Evolutionary conservation across 2,797 vertebrate genomes (phyloP).

Genomic region (Amblyraja radiata): DNA sequence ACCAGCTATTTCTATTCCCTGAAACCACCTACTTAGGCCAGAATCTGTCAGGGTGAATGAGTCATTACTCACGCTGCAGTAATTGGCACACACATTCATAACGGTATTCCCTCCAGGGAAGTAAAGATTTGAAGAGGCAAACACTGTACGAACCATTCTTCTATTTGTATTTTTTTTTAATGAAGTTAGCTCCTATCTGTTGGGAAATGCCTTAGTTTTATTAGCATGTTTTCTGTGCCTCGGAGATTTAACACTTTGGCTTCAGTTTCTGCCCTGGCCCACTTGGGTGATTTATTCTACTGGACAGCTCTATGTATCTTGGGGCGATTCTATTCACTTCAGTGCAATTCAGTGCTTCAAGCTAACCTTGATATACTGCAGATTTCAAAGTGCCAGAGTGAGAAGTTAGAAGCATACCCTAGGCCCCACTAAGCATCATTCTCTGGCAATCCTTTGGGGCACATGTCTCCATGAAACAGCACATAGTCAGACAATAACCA

Average conservation of each 20-base stretch:
- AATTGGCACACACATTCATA: conserved; percentile 27
- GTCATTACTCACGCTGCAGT: conserved; percentile 18
- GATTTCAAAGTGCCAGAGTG: conserved; percentile 11
- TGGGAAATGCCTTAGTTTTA: background rate
- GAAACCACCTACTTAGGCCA: conserved; percentile 9
- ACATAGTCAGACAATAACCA: background rate
- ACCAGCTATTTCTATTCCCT: background rate
- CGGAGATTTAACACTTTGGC: background rate
- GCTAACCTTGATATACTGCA: conserved; percentile 14
- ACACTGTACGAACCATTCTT: background rate
- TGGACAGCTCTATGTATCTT: conserved; percentile 6
- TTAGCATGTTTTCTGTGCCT: background rate
- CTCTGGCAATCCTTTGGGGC: background rate
- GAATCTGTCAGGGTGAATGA: conserved; percentile 16
- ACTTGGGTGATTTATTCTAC: conserved; percentile 20
- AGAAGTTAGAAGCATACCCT: background rate
- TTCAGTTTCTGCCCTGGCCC: background rate
- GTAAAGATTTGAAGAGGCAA: background rate
- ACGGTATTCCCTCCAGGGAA: conserved; percentile 14
- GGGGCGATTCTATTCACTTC: conserved; percentile 22
- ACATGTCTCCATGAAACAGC: background rate
- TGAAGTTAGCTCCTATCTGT: conserved; percentile 26
- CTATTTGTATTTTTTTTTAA: conserved; percentile 33
- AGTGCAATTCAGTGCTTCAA: conserved; percentile 17
- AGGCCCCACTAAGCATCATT: background rate